Conservation (phyloP, 2,113 vertebrate genomes). For the Phrynocephalus versicolor region DNA sequence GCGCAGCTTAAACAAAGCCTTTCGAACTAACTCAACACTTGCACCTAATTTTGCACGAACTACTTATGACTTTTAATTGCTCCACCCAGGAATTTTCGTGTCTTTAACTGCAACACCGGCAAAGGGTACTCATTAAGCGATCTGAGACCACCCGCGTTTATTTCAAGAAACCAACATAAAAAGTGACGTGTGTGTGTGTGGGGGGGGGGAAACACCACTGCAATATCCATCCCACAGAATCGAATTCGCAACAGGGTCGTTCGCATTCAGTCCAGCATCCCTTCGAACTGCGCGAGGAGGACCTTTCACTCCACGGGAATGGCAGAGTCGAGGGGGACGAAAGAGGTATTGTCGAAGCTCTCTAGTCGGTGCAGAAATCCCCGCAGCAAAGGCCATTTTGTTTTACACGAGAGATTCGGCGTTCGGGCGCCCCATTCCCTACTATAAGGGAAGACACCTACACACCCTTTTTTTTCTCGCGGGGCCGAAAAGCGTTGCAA, state of each 20-base stretch:
- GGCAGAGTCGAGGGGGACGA: neutral
- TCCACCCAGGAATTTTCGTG: neutral
- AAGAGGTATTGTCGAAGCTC: neutral
- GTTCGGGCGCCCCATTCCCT: neutral
- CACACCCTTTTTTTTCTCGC: neutral
- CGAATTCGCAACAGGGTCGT: neutral
- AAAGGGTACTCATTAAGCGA: neutral
- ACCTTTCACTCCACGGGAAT: neutral
- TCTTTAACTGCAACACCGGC: neutral
- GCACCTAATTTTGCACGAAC: neutral
- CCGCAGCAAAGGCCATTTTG: conserved; percentile 17
- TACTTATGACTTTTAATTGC: neutral
- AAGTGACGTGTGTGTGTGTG: no score
- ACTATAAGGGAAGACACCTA: neutral
- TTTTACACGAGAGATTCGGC: neutral
- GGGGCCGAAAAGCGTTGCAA: neutral
- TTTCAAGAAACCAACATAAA: neutral
- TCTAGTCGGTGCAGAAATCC: neutral
- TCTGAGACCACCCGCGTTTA: neutral
- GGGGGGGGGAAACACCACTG: neutral
- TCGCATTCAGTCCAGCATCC: neutral
- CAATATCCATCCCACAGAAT: neutral
- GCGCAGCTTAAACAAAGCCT: neutral
- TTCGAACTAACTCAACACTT: neutral
- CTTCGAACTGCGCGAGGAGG: neutral